Conservation (phyloP, 2,888 invertebrate species). For the Lissonota sp. region DNA sequence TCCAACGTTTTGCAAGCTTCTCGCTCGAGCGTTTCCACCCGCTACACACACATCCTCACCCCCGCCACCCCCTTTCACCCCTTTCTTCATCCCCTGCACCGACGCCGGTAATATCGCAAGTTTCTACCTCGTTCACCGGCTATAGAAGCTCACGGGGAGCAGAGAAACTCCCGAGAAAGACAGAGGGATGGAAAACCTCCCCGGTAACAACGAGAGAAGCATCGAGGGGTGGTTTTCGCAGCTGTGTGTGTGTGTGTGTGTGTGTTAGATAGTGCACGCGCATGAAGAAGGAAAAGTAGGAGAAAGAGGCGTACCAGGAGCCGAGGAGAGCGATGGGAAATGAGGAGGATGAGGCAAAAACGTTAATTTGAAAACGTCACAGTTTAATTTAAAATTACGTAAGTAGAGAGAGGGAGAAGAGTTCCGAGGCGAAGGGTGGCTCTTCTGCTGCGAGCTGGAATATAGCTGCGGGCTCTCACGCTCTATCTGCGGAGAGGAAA, state of each 20-base stretch:
- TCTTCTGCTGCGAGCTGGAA: conserved; percentile 61
- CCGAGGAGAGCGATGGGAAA: conserved; percentile 60
- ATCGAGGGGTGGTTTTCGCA: conserved; percentile 37
- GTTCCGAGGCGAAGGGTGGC: conserved; percentile 13
- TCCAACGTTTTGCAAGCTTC: background rate
- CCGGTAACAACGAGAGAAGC: conserved; percentile 26
- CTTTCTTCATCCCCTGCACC: conserved; percentile 40
- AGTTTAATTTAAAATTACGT: conserved; percentile 83
- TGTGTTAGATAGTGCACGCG: too few relatives aligned
- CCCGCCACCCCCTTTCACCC: conserved; percentile 8
- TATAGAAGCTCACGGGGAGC: conserved; percentile 71
- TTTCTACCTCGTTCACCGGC: conserved; percentile 76
- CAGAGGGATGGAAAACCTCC: conserved; percentile 45
- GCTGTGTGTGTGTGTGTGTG: conserved; percentile 1
- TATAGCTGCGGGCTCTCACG: conserved; percentile 53
- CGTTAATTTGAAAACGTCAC: conserved; percentile 84
- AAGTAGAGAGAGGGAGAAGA: conserved; percentile 72
- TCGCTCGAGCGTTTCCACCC: conserved; percentile 40
- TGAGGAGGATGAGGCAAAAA: conserved; percentile 77
- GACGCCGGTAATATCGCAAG: conserved; percentile 81
- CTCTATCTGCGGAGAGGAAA: conserved; percentile 55
- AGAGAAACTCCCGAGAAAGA: conserved; percentile 61
- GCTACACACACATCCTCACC: conserved; percentile 3
- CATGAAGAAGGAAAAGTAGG: conserved; percentile 27
- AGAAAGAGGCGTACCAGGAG: conserved; percentile 56